A percentile compares a stretch with the other conserved stretches of the same genome.
Conservation (phyloP, 2,888 invertebrate species). For the Eupithecia abbreviata region DNA sequence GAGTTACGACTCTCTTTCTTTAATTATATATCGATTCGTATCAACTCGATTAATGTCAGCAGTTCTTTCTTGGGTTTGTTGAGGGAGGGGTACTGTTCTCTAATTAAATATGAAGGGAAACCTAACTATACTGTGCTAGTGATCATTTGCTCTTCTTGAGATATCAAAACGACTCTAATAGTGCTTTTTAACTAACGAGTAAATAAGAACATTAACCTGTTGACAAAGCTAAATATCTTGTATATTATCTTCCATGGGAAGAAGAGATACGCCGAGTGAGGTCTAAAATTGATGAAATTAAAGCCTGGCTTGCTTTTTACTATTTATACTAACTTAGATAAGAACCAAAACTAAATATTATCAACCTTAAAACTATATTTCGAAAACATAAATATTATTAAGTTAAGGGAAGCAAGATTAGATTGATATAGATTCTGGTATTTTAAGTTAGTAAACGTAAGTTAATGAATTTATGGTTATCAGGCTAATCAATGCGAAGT, state of each 20-base stretch:
- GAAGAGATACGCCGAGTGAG: constrained; percentile 13
- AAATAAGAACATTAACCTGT: neutral
- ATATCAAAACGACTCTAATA: neutral
- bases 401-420: neutral
- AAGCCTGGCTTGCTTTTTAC: constrained; percentile 16
- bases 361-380: neutral
- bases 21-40: constrained; percentile 35
- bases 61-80: neutral
- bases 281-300: constrained; percentile 15
- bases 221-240: neutral
- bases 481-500: constrained; percentile 36
- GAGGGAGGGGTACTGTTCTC: neutral
- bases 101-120: neutral
- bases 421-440: neutral
- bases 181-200: neutral
- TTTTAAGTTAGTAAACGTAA: neutral
- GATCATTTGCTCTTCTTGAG: neutral
- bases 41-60: constrained; percentile 19
- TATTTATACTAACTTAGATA: constrained; percentile 15
- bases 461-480: neutral
- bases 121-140: neutral
- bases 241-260: neutral
- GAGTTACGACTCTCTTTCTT: constrained; percentile 20
- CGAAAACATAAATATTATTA: neutral
- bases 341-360: constrained; percentile 11